Base-by-base conservation (phyloP, 2,113 vertebrate species). In the Phalacrocorax pelagicus region DNA sequence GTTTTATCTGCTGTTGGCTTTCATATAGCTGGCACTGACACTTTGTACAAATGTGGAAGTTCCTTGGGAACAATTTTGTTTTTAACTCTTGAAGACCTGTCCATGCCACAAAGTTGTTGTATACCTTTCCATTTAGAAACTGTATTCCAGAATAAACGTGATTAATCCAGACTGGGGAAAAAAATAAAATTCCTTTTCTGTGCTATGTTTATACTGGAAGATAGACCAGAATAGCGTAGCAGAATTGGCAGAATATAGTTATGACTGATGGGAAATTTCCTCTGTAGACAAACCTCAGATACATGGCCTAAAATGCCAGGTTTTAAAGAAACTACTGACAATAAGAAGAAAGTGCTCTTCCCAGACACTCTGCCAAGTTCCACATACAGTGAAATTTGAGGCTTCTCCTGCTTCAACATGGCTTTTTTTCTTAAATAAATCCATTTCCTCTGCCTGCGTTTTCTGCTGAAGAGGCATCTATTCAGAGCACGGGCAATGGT, bases 1-100 rank as follows among this genome's bases (percentile, higher is more conserved):
- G 59, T 86, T 96, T 95, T 66, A 73, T 89, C 91, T 91, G 65
- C 70, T 69, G 21, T 62, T 94, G 81, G 34, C 52, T 87, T 93
- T 91, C 81, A 74, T 23, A 40, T 40, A 52, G 57, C 61, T 79
- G 65, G 44, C 57, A 32, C 38, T 72, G 74, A 52, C 22, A 21
- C 49, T 91, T 38, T 29, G 42, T 61, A 93, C 34, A 40, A 93
- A 84, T 54, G 69, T 61, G 36, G 12, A 87, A 89, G 36, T 81
- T 89, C 65, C 81, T 95, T 58, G 23, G 73, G 62, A 90, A 62
- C 14, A 19, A 11, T 23, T 26, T 40, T 72, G 14, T 72, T 85
- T 77, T 47, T 23, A 61, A 63, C n/a, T 67, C 32, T 63, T 59
- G 8, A 66, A 81, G 40, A 47, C 15, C 21, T 81, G 12, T 58